Conservation (phyloP, 2,888 invertebrate genomes). For the Gari tellinella region DNA sequence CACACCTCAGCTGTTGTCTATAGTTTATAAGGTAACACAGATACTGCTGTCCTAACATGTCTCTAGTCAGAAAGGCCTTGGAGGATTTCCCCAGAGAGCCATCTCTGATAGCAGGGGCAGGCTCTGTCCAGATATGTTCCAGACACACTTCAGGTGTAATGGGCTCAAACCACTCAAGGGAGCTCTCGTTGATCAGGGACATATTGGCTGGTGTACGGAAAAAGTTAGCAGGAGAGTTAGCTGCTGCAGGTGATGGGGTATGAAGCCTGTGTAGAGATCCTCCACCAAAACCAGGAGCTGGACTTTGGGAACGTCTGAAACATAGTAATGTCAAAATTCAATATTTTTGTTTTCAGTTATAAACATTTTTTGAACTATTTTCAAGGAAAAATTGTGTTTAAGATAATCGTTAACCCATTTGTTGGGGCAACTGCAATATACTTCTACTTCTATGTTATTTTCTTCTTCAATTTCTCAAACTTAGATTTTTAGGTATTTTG, state of each 20-base stretch:
- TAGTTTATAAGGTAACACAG: conserved; percentile 91
- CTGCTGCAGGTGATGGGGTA: conserved; percentile 74
- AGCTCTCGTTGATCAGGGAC: conserved; percentile 76
- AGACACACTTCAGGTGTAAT: conserved; percentile 94
- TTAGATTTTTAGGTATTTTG: too few relatives aligned
- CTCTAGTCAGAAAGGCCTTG: conserved; percentile 93
- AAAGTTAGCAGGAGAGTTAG: conserved; percentile 71
- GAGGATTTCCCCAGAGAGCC: conserved; percentile 87
- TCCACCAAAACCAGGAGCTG: conserved; percentile 78
- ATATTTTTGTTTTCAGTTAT: too few relatives aligned
- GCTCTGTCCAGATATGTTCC: conserved; percentile 95
- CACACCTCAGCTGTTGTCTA: conserved; percentile 87
- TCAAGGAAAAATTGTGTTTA: too few relatives aligned
- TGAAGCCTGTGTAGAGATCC: conserved; percentile 76
- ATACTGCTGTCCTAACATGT: conserved; percentile 93
- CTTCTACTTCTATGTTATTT: too few relatives aligned
- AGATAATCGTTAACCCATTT: too few relatives aligned
- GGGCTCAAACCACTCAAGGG: conserved; percentile 86
- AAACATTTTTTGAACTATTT: too few relatives aligned
- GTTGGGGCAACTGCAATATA: too few relatives aligned
- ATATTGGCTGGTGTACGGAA: conserved; percentile 75
- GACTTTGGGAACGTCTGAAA: conserved; percentile 86
- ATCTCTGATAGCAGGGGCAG: conserved; percentile 82
- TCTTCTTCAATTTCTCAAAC: too few relatives aligned
- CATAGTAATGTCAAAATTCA: neutral